Percentiles rank a stretch among this genome's conserved stretches.
Evolutionary conservation across 2,113 vertebrate genomes (phyloP).

Genomic region (Turnix velox): DNA sequence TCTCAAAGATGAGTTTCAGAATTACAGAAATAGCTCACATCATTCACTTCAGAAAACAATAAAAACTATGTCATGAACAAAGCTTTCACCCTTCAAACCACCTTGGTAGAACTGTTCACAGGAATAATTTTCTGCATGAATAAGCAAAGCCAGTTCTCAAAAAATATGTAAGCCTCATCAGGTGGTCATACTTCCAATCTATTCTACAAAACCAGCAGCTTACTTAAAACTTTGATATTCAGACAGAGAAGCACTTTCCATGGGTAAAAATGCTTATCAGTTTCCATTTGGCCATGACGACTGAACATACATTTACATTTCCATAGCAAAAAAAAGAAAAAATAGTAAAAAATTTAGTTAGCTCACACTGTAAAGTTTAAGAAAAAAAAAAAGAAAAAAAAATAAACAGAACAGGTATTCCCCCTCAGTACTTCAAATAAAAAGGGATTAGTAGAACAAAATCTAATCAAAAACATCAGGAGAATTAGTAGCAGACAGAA

Average conservation of each 20-base stretch:
- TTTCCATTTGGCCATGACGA: background rate
- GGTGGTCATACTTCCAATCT: background rate
- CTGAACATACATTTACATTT: background rate
- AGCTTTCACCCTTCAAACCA: constrained; percentile 26
- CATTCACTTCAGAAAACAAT: background rate
- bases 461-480: background rate
- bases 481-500: background rate
- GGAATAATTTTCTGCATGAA: background rate
- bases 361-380: background rate
- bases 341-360: background rate
- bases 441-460: background rate
- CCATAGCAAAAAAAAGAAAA: background rate
- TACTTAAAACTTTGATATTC: background rate
- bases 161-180: background rate
- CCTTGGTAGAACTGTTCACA: background rate
- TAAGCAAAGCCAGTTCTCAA: constrained; percentile 17
- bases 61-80: background rate
- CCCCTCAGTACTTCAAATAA: background rate
- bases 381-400: background rate
- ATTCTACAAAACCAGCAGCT: background rate
- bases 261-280: background rate
- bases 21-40: background rate
- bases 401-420: background rate
- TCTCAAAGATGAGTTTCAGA: background rate
- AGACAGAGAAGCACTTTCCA: background rate